Conservation (phyloP, 2,888 invertebrate species). For the Drosophila acutilabella region DNA sequence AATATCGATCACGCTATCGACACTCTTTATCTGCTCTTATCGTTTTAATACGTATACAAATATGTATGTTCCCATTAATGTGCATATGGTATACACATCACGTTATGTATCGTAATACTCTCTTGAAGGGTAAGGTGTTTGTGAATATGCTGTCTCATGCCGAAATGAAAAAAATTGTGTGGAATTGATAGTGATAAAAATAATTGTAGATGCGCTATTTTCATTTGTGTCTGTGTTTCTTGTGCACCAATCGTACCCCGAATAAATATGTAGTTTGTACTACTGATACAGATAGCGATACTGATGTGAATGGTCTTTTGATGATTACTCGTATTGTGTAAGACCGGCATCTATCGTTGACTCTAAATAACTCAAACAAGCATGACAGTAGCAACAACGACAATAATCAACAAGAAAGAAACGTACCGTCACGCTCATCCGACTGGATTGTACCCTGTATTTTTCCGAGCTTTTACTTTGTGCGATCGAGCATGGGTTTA, state of each 20-base stretch:
- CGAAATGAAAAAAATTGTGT: conserved; percentile 37
- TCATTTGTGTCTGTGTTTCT: conserved; percentile 32
- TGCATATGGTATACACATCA: too few species aligned
- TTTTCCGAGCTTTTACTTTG: too few species aligned
- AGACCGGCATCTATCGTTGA: conserved; percentile 31
- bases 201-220: conserved; percentile 24
- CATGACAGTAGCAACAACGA: conserved; percentile 21
- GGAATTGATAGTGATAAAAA: conserved; percentile 57
- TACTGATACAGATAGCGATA: conserved; percentile 41
- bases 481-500: too few species aligned
- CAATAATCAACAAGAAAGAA: conserved; percentile 22
- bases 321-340: conserved; percentile 38
- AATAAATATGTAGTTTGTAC: conserved; percentile 29
- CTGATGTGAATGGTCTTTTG: conserved; percentile 32
- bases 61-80: too few species aligned
- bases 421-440: conserved; percentile 6
- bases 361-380: conserved; percentile 46
- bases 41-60: too few species aligned
- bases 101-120: too few species aligned
- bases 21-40: too few species aligned
- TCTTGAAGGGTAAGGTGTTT: conserved; percentile 15
- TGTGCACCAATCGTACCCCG: conserved; percentile 37
- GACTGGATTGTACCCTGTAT: too few species aligned
- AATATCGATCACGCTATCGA: too few species aligned
- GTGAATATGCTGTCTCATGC: conserved; percentile 8